Evolutionary conservation across 30 jellyfish, hydroid and myxozoan species (phyloP).

Genomic region (Chironex yamaguchii): DNA sequence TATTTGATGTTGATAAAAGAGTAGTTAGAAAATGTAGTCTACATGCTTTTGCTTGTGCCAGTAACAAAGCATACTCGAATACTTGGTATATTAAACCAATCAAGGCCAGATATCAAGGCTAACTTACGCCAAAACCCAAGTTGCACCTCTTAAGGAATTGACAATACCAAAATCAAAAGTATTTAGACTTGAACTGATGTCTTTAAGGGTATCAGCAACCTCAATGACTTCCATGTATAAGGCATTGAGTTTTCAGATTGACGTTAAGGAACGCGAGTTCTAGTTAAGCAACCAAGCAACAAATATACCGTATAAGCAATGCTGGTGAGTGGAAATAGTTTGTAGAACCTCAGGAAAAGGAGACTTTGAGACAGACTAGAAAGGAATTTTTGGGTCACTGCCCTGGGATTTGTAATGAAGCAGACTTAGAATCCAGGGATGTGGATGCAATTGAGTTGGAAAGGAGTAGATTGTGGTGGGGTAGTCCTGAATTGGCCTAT

Average conservation of each 20-base stretch:
- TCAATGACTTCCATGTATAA: not conserved
- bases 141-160: slow-evolving; percentile 9
- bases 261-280: slow-evolving; percentile 1
- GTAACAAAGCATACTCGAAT: slow-evolving; percentile 21
- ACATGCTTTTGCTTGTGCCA: slow-evolving; percentile 12
- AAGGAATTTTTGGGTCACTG: slow-evolving; percentile 14
- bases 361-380: not conserved
- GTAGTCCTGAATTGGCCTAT: slow-evolving; percentile 56
- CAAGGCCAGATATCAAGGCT: not conserved
- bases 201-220: not conserved
- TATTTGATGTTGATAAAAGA: not conserved
- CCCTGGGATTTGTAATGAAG: slow-evolving; percentile 36
- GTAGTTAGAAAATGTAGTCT: not conserved
- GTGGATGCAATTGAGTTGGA: not conserved
- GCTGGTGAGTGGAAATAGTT: slow-evolving; percentile 12
- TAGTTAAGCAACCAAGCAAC: slow-evolving; percentile 34
- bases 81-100: slow-evolving; percentile 7
- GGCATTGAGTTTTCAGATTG: not conserved
- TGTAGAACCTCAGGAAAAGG: slow-evolving; percentile 14
- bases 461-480: slow-evolving; percentile 44
- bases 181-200: no score
- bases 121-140: slow-evolving; percentile 11
- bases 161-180: no score
- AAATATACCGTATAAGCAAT: slow-evolving; percentile 2
- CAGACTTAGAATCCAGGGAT: slow-evolving; percentile 47